Evolutionary conservation across 2,888 invertebrate species (phyloP).

Genomic region (Pachydiplax longipennis): DNA sequence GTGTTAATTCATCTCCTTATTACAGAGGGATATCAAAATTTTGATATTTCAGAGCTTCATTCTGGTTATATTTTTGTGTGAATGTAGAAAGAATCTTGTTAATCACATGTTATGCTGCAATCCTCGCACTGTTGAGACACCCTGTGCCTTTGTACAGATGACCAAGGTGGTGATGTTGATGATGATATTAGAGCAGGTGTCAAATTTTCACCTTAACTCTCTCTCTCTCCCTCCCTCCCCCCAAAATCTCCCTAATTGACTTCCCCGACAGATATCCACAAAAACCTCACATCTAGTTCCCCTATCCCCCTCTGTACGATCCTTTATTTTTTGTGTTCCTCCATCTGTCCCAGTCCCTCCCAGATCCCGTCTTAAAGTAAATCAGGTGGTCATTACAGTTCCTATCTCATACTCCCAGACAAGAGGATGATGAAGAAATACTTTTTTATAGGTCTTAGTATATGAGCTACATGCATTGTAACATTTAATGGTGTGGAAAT

Average conservation of each 20-base stretch:
- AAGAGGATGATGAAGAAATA: conserved; percentile 51
- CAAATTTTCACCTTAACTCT: conserved; percentile 48
- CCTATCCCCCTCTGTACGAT: background rate
- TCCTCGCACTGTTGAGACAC: conserved; percentile 52
- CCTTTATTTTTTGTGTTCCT: background rate
- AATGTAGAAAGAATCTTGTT: background rate
- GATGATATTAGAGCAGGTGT: conserved; percentile 53
- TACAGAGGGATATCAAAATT: background rate
- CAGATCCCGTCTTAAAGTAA: conserved; percentile 30
- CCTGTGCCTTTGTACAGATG: conserved; percentile 53
- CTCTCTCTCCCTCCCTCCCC: conserved; percentile 22
- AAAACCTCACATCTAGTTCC: background rate
- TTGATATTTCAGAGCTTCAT: background rate
- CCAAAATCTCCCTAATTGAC: background rate
- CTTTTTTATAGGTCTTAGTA: conserved; percentile 51
- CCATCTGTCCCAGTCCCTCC: conserved; percentile 2
- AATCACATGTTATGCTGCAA: background rate
- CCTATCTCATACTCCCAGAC: conserved; percentile 54
- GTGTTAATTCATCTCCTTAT: background rate
- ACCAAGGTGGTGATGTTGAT: conserved; percentile 47
- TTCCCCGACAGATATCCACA: background rate
- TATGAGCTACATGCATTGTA: conserved; percentile 29
- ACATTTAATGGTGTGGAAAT: conserved; percentile 39
- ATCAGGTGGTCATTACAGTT: conserved; percentile 53
- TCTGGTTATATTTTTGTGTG: conserved; percentile 33